Percentiles rank a stretch among this genome's conserved stretches.
phyloP scores from a whole-genome alignment of 2,888 invertebrate species.

The Pollenia griseotomentosa region DNA sequence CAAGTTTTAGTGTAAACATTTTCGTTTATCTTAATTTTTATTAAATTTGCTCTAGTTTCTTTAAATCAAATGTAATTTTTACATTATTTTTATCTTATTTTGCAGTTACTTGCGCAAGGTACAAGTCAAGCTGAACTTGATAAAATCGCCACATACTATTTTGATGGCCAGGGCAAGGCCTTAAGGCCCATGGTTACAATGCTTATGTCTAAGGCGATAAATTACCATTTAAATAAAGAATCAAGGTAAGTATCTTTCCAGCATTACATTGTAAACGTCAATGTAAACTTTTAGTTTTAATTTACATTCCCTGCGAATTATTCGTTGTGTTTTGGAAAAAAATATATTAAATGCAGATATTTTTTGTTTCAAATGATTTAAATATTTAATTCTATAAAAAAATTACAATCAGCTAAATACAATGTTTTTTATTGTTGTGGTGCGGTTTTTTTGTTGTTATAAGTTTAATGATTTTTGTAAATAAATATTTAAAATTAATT shows the following conservation, averaged over 20 bases:
- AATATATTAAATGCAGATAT: neutral
- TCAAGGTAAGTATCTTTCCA: slow-evolving; percentile 87
- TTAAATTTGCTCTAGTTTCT: no score
- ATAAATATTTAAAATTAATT: slow-evolving; percentile 52
- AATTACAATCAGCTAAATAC: neutral
- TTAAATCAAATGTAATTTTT: neutral
- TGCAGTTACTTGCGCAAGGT: slow-evolving; percentile 88
- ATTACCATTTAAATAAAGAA: slow-evolving; percentile 94
- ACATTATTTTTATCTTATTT: slow-evolving; percentile 23
- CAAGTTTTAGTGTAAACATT: no score
- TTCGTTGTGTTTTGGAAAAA: neutral
- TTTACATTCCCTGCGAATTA: slow-evolving; percentile 7
- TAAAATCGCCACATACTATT: slow-evolving; percentile 98
- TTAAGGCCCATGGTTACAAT: slow-evolving; percentile 97
- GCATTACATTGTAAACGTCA: neutral
- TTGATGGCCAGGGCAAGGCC: slow-evolving; percentile 99
- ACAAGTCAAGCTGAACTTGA: slow-evolving; percentile 93
- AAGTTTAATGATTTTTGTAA: slow-evolving; percentile 36
- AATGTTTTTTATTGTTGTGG: slow-evolving; percentile 14
- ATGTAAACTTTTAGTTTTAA: slow-evolving; percentile 17
- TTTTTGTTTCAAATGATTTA: neutral
- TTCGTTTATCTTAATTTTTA: no score
- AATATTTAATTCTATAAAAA: neutral
- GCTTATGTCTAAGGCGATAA: slow-evolving; percentile 96
- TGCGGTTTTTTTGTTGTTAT: slow-evolving; percentile 1